Evolutionary conservation across 2,113 vertebrate genomes (phyloP).

Genomic region (Saccopteryx leptura): DNA sequence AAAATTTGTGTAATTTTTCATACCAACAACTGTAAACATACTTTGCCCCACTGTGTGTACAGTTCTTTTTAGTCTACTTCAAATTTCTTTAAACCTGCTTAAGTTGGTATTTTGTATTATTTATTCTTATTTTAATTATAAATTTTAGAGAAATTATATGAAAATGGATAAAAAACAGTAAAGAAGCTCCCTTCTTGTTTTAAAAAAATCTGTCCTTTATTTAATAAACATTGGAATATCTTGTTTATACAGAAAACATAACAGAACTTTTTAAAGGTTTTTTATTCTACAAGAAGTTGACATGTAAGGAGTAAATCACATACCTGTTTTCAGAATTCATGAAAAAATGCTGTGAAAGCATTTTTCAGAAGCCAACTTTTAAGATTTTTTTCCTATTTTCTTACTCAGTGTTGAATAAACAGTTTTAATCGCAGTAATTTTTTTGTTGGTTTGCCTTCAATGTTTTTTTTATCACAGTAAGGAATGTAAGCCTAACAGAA

Average conservation of each 20-base stretch:
- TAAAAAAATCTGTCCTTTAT: background rate
- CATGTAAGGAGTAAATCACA: background rate
- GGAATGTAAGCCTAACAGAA: background rate
- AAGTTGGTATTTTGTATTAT: slow-evolving; percentile 21
- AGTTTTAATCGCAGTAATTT: slow-evolving; percentile 10
- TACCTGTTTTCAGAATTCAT: background rate
- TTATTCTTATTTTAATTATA: slow-evolving; percentile 47
- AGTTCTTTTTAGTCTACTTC: background rate
- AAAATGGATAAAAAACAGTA: slow-evolving; percentile 29
- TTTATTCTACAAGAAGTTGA: background rate
- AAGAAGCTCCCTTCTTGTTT: background rate
- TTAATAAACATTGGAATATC: background rate
- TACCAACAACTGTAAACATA: background rate
- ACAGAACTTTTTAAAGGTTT: background rate
- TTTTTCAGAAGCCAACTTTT: slow-evolving; percentile 27
- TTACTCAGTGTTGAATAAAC: background rate
- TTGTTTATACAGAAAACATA: background rate
- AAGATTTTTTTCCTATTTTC: background rate
- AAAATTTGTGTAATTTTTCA: background rate
- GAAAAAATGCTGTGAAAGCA: background rate
- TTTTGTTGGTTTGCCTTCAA: slow-evolving; percentile 25
- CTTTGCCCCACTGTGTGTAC: background rate
- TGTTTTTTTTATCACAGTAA: background rate
- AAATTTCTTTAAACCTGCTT: background rate
- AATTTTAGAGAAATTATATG: slow-evolving; percentile 35